A percentile compares a stretch with the other conserved stretches of the same genome.
phyloP scores from a whole-genome alignment of 2,888 invertebrate species.

The Miltochrista miniata region DNA sequence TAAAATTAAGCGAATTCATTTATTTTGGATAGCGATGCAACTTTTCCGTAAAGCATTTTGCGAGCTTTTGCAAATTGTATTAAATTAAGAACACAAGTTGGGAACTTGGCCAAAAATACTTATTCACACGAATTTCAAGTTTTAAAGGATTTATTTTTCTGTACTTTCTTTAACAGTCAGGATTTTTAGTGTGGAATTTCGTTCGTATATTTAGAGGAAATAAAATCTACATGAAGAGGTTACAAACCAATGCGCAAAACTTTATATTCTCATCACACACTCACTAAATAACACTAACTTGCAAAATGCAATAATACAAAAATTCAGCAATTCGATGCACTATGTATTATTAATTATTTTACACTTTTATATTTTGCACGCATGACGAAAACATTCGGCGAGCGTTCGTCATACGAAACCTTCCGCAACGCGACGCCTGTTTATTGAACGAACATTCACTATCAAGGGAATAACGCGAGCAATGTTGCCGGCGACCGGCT shows the following conservation, averaged over 20 bases:
- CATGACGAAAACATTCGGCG: constrained; percentile 36
- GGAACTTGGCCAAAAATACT: constrained; percentile 19
- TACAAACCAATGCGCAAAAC: constrained; percentile 49
- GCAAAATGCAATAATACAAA: constrained; percentile 31
- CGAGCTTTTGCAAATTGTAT: constrained; percentile 9
- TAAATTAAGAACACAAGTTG: constrained; percentile 7
- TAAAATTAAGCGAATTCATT: neutral
- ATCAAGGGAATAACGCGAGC: constrained; percentile 52
- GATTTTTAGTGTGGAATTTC: neutral
- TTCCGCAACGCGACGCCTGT: constrained; percentile 69
- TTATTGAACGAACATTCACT: constrained; percentile 52
- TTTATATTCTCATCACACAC: constrained; percentile 39
- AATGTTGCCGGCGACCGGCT: constrained; percentile 69
- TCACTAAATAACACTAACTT: constrained; percentile 40
- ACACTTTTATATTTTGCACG: constrained; percentile 38
- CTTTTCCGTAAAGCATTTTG: constrained; percentile 5
- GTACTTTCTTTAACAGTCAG: neutral
- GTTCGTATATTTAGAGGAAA: constrained; percentile 14
- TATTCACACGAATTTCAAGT: constrained; percentile 8
- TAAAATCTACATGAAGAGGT: constrained; percentile 17
- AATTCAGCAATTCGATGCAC: constrained; percentile 39
- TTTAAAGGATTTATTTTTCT: constrained; percentile 3
- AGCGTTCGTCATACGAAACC: constrained; percentile 57
- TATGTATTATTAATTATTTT: too few species aligned
- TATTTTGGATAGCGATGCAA: neutral